Conservation (phyloP, 2,888 invertebrate genomes). For the Atethmia centrago region DNA sequence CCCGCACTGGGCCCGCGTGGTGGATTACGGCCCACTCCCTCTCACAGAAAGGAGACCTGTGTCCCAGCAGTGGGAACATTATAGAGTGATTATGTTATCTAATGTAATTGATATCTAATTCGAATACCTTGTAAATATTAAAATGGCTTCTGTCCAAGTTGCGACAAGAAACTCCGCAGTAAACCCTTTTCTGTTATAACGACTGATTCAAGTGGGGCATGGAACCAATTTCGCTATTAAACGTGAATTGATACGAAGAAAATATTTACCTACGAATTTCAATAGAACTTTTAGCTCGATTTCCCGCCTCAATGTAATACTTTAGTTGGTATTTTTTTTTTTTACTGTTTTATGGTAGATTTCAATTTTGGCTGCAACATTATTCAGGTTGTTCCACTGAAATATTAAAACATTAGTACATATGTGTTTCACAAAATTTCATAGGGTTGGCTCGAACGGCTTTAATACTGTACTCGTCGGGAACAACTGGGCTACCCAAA, state of each 20-base stretch:
- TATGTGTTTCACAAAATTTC: conserved; percentile 66
- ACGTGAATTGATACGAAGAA: not conserved
- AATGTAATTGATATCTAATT: conserved; percentile 20
- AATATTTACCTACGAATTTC: not conserved
- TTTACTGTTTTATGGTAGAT: not conserved
- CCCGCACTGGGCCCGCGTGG: no score
- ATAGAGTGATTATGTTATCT: no score
- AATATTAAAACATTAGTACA: conserved; percentile 59
- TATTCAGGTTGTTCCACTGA: not conserved
- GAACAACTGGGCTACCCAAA: conserved; percentile 82
- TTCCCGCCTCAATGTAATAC: not conserved
- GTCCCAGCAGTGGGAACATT: no score
- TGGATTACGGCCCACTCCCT: no score
- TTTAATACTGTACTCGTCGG: conserved; percentile 82
- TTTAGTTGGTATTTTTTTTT: not conserved
- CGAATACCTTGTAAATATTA: conserved; percentile 11
- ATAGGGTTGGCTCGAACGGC: conserved; percentile 72
- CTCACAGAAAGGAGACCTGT: no score
- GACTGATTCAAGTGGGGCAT: no score
- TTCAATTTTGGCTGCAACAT: conserved; percentile 16
- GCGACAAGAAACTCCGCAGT: not conserved
- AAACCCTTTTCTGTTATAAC: conserved; percentile 16
- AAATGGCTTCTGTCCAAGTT: conserved; percentile 8
- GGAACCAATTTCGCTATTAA: not conserved
- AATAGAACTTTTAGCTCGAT: not conserved